These are phyloP conservation scores for Chrysomela aeneicollis DNA, from an alignment of 2,888 invertebrate species.

Conservation along the genomic window DNA sequence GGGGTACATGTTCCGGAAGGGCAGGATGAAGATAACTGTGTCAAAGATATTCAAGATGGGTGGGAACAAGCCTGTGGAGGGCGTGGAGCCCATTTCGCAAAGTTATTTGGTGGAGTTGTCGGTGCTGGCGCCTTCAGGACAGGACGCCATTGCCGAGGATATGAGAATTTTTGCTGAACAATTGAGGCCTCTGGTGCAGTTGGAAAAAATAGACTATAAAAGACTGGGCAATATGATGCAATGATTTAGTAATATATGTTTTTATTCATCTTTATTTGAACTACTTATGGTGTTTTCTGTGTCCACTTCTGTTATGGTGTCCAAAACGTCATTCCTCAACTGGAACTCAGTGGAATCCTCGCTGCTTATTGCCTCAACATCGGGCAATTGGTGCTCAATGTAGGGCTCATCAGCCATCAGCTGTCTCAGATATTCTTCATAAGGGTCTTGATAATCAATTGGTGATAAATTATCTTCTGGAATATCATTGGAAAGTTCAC, in stretches of 20 bases:
- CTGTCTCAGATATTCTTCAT: constrained; percentile 31
- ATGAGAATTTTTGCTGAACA: constrained; percentile 96
- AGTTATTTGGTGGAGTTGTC: constrained; percentile 95
- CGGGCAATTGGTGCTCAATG: constrained; percentile 8
- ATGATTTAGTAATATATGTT: neutral
- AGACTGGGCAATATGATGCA: constrained; percentile 63
- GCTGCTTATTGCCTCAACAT: neutral
- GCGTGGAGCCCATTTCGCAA: constrained; percentile 84
- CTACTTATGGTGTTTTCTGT: constrained; percentile 28
- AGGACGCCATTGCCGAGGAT: constrained; percentile 95
- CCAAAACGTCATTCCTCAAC: constrained; percentile 32
- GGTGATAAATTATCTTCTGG: neutral
- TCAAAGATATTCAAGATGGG: constrained; percentile 86
- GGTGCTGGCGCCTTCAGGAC: constrained; percentile 87
- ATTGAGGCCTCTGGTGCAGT: constrained; percentile 86
- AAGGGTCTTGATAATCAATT: constrained; percentile 27
- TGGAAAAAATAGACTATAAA: constrained; percentile 93
- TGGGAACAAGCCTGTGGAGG: constrained; percentile 71
- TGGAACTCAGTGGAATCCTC: constrained; percentile 24
- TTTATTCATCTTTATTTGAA: constrained; percentile 28
- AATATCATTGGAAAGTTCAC: neutral
- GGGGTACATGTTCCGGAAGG: constrained; percentile 95
- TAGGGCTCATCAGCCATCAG: constrained; percentile 25
- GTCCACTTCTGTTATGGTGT: constrained; percentile 38
- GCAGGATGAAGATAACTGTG: constrained; percentile 95